Conservation (phyloP, 2,888 invertebrate species). For the Lasioglossum marginatum region DNA sequence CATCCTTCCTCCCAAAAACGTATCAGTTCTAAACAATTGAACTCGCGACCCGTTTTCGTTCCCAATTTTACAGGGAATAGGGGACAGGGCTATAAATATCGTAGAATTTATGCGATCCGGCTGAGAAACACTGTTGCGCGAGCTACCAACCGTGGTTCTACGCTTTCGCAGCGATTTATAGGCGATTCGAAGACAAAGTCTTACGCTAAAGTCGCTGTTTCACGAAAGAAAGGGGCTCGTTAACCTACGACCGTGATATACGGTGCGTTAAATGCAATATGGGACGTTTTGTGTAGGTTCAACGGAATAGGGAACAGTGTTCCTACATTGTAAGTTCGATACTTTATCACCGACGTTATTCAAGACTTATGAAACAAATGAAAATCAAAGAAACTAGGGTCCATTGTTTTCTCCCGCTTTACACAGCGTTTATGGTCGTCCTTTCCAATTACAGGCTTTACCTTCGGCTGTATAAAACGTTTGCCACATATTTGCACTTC, state of each 20-base stretch:
- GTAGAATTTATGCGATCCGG: conserved; percentile 20
- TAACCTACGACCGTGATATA: background rate
- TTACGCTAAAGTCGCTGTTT: background rate
- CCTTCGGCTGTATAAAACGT: background rate
- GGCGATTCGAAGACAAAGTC: conserved; percentile 38
- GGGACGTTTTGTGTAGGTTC: background rate
- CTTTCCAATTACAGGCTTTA: background rate
- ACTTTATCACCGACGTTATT: background rate
- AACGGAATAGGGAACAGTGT: background rate
- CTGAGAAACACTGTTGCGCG: background rate
- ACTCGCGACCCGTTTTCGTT: conserved; percentile 18
- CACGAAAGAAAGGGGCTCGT: background rate
- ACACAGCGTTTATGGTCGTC: no score
- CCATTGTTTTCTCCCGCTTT: background rate
- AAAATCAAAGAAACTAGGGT: background rate
- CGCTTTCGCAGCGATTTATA: conserved; percentile 28
- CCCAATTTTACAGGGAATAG: conserved; percentile 14
- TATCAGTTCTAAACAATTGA: conserved; percentile 36
- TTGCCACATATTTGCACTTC: background rate
- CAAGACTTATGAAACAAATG: background rate
- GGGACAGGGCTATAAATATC: conserved; percentile 24
- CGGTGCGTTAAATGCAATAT: background rate
- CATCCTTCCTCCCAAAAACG: conserved; percentile 2
- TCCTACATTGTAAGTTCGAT: background rate
- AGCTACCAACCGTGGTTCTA: background rate